Evolutionary conservation across 1,140 invertebrate species (phyloP), one percentile per base, ranked within the genome.

Genomic region (Cepaea nemoralis): DNA sequence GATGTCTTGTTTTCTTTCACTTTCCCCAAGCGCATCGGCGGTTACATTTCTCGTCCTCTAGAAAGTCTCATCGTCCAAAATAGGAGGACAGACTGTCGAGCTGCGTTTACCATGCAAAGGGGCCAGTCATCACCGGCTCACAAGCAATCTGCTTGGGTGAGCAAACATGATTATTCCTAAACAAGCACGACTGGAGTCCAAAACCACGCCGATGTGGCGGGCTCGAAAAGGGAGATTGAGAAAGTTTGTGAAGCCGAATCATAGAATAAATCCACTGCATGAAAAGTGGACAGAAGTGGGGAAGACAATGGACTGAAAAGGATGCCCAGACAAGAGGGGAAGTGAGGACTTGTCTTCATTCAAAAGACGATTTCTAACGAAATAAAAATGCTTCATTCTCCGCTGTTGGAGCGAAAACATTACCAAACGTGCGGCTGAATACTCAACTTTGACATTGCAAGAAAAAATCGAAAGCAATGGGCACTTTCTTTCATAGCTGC

Each of bases 391-490:
- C 31, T 74, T 50, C 48, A 22, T 27, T 50, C 48, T 42, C 10
- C 35, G 48, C 42, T 27, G 31, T 45, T 55, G 45, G 16, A 75
- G 45, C 39, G 73, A 75, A 75, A 75, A 75, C 73, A 75, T 75
- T 75, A 35, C 73, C 16, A 42, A 37, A 39, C 75, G 75, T 63
- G 50, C 1, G 48, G 33, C 37, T 77, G 75, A 77, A 77, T 63
- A 77, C 75, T 48, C 73, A 35, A 77, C 75, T 55, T 63, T 35
- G 50, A 77, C 50, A 12, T 0, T 8, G 27, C 0, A 14, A 40
- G 42, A 37, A 40, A 77, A 77, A 77, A 77, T 77, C 75, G 75
- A 77, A 77, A 63, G 40, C 75, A 77, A 77, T 77, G 42, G 66
- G 50, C 14, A n/a, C 31, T 40, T 77, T 77, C 75, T 77, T 77